A percentile compares a stretch with the other conserved stretches of the same genome.
Evolutionary conservation across 2,888 invertebrate genomes (phyloP).

Genomic region (Eristalis arbustorum): DNA sequence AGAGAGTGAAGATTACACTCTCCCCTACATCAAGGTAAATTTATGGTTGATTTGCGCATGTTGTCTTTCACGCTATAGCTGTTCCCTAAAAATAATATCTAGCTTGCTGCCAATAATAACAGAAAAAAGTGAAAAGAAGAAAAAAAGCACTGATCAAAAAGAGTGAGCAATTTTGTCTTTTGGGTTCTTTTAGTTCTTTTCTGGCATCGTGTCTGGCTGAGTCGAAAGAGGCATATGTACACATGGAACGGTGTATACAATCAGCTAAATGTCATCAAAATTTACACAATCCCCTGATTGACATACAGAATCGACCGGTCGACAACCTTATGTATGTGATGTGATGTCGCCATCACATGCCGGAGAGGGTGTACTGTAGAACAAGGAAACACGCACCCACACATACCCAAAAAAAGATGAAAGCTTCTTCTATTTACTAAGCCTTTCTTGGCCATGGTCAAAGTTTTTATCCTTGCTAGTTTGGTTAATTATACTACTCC

Average conservation of each 20-base stretch:
- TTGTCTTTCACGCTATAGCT: conserved; percentile 17
- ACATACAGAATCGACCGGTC: conserved; percentile 62
- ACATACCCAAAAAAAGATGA: neutral
- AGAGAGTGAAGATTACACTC: neutral
- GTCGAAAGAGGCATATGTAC: conserved; percentile 7
- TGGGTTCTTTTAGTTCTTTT: neutral
- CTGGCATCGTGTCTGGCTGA: conserved; percentile 14
- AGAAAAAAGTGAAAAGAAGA: conserved; percentile 5
- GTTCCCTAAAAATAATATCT: conserved; percentile 64
- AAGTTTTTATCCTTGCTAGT: conserved; percentile 25
- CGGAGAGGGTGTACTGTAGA: conserved; percentile 26
- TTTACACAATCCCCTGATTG: conserved; percentile 9
- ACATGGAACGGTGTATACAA: neutral
- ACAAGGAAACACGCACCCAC: neutral
- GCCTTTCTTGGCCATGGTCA: conserved; percentile 65
- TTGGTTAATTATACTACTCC: conserved; percentile 1
- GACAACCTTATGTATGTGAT: conserved; percentile 52
- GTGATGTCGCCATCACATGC: conserved; percentile 12
- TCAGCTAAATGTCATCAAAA: conserved; percentile 38
- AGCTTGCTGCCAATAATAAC: conserved; percentile 64
- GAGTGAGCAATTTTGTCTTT: conserved; percentile 20
- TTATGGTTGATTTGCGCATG: conserved; percentile 57
- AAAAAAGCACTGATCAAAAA: conserved; percentile 13
- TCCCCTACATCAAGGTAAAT: conserved; percentile 44
- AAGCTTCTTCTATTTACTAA: conserved; percentile 50